phyloP scores from a whole-genome alignment of 2,797 vertebrate species.

The Pteronotus mesoamericanus region DNA sequence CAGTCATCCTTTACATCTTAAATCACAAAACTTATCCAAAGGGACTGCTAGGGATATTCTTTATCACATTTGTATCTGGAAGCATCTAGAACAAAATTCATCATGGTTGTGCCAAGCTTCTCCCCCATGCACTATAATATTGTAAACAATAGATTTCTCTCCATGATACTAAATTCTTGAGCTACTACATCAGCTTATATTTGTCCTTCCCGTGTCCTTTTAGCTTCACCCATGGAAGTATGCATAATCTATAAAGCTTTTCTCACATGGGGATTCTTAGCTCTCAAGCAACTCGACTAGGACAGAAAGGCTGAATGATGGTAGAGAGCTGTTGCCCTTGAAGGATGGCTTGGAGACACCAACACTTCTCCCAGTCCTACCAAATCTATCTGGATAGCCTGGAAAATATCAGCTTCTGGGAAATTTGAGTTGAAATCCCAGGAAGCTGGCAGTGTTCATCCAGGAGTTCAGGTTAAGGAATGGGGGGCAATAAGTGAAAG shows the following conservation, averaged over 20 bases:
- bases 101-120: not conserved
- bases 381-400: not conserved
- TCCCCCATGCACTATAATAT: not conserved
- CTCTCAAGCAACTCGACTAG: not conserved
- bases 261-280: not conserved
- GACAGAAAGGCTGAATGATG: not conserved
- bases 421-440: not conserved
- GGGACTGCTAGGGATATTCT: not conserved
- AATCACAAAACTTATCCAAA: not conserved
- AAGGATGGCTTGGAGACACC: not conserved
- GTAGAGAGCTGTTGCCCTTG: not conserved
- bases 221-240: not conserved
- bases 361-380: not conserved
- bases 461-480: not conserved
- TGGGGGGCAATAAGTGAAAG: not conserved
- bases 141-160: not conserved
- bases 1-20: not conserved
- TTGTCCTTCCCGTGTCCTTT: not conserved
- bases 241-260: not conserved
- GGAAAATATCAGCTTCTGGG: slow-evolving; percentile 30
- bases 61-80: not conserved
- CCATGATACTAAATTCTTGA: not conserved
- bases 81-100: not conserved
- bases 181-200: not conserved
- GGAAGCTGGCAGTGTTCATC: not conserved